Evolutionary conservation across 2,113 vertebrate species (phyloP).

Genomic region (Centropristis striata): DNA sequence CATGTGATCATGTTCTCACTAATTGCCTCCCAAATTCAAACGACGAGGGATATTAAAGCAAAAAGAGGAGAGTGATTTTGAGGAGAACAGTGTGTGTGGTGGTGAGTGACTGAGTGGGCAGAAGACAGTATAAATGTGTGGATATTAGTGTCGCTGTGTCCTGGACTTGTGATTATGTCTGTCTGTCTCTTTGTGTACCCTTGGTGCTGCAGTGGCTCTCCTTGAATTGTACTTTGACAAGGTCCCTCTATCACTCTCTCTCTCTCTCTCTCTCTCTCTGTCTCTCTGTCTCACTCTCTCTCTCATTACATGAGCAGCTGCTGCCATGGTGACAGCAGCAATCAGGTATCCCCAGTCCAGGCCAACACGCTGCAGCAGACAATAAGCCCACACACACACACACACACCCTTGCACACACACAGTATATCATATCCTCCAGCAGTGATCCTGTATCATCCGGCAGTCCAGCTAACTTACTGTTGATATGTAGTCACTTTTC

Average conservation of each 20-base stretch:
- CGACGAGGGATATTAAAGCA: neutral
- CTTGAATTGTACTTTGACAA: conserved; percentile 59
- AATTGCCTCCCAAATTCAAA: neutral
- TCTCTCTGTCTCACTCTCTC: conserved; percentile 6
- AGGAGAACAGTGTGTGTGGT: neutral
- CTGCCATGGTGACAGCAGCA: conserved; percentile 75
- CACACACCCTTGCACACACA: neutral
- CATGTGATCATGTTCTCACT: conserved; percentile 19
- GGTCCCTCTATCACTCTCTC: conserved; percentile 31
- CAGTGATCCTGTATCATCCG: conserved; percentile 29
- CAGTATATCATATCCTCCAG: conserved; percentile 11
- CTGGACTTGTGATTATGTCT: conserved; percentile 29
- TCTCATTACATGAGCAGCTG: conserved; percentile 60
- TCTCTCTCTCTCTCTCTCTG: conserved; percentile 22
- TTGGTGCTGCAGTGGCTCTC: conserved; percentile 61
- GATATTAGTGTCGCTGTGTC: neutral
- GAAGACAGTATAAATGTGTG: neutral
- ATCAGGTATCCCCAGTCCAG: conserved; percentile 68
- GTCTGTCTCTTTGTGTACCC: conserved; percentile 42
- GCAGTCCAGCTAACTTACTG: neutral
- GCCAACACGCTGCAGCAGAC: conserved; percentile 51
- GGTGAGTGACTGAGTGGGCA: neutral
- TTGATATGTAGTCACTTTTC: neutral
- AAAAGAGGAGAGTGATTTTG: neutral
- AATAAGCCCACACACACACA: conserved; percentile 43